Evolutionary conservation across 1,140 invertebrate genomes (phyloP).

Genomic region (Stenopsyche tienmushanensis): DNA sequence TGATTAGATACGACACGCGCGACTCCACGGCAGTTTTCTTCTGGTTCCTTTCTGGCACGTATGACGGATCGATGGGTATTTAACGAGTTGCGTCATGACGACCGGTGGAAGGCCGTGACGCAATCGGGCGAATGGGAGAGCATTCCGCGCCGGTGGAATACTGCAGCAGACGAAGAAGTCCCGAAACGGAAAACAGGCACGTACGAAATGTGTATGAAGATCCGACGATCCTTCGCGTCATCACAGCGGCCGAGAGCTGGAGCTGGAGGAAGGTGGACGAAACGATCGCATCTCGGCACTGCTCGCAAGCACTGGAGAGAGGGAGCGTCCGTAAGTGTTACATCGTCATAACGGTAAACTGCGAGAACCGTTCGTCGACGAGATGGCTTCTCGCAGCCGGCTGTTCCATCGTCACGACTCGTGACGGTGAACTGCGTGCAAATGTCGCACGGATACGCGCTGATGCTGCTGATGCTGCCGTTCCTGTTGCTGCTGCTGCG

Average conservation of each 20-base stretch:
- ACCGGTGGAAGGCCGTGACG: too few species aligned
- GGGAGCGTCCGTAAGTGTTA: neutral
- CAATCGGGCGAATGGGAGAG: neutral
- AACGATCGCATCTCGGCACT: neutral
- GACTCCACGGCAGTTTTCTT: too few species aligned
- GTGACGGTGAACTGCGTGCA: neutral
- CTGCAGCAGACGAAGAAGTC: neutral
- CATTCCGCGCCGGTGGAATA: neutral
- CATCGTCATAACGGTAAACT: neutral
- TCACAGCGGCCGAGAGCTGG: neutral
- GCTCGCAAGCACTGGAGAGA: neutral
- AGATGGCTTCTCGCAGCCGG: too few species aligned
- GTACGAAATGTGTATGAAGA: neutral
- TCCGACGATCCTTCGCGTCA: neutral
- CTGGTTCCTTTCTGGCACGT: too few species aligned
- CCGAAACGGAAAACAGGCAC: neutral
- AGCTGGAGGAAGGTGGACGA: neutral
- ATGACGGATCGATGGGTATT: too few species aligned
- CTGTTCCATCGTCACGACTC: neutral
- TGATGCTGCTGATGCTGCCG: neutral
- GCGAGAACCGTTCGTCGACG: neutral
- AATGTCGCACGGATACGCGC: too few species aligned
- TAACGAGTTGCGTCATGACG: too few species aligned
- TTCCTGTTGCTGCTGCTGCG: neutral
- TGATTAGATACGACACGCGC: too few species aligned